Evolutionary conservation across 2,888 invertebrate genomes (phyloP), one percentile per base, ranked within the genome.

Genomic region (Slavum lentiscoides): DNA sequence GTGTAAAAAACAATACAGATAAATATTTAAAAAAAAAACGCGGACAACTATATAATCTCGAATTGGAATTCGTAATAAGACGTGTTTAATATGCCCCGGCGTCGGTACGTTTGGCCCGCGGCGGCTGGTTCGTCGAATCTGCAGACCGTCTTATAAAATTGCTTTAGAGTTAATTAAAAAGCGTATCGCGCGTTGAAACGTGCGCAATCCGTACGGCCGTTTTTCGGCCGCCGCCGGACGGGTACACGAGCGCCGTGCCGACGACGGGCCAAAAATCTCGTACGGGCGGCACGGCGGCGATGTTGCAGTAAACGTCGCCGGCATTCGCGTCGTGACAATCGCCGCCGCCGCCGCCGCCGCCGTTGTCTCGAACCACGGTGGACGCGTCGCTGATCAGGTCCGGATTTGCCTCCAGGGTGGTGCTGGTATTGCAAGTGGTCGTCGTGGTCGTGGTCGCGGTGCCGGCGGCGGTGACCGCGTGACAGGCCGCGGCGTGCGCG

Each of bases 311-410:
- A n/a, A n/a, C 37, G 69, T 64, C 7, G 70, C 77, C 30, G 30
- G 13, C 64, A 61, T 4, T 11, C 30, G 19, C 77, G 64, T 55
- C 53, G 8, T 61, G 61, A 21, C 69, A 61, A 9, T 69, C 70
- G 5, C 77, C 77, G 39, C 37, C n/a, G n/a, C n/a, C 37, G 69
- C 70, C 7, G 70, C 77, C 30, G 30, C 62, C 70, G 5, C 77
- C 21, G 59, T 88, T 88, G 64, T 80, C 77, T 81, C 88, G 88
- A 74, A 88, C 89, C 2, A 89, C 88, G 83, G 88, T 91, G 87
- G 92, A 92, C 84, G 91, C 92, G 85, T 93, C 93, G 87, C 92
- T 93, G 86, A 93, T 92, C 86, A 93, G 88, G 87, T 93, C 93
- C 76, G 93, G 93, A 87, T 93, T 93, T 86, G 91, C 92, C 86